A percentile compares a stretch with the other conserved stretches of the same genome.
Evolutionary conservation across 2,113 vertebrate genomes (phyloP).

Genomic region (Elephantulus edwardii): DNA sequence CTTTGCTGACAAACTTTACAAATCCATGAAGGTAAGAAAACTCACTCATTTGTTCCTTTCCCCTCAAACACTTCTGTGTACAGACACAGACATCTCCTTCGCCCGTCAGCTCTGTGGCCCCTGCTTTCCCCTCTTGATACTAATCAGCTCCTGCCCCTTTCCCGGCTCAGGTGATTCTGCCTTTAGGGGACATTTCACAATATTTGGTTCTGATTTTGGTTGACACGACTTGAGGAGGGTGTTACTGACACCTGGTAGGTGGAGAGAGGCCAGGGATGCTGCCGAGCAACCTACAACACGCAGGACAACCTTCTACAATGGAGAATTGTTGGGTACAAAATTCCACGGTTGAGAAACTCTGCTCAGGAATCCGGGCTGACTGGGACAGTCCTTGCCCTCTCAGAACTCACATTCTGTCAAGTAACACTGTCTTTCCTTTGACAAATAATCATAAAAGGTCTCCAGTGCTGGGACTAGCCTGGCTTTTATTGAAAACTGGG

Average conservation of each 20-base stretch:
- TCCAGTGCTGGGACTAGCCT: background rate
- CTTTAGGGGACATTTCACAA: background rate
- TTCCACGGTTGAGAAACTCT: background rate
- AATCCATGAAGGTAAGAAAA: slow-evolving; percentile 96
- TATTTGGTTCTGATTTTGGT: background rate
- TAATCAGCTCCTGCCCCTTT: background rate
- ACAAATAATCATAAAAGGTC: background rate
- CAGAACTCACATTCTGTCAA: background rate
- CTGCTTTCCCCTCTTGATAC: background rate
- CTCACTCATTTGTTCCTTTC: too few species aligned
- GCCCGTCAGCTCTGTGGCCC: background rate
- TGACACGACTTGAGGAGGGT: background rate
- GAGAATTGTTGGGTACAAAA: background rate
- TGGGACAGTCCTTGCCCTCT: background rate
- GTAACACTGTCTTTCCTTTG: background rate
- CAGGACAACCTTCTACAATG: background rate
- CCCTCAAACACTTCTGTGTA: background rate
- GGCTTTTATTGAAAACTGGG: background rate
- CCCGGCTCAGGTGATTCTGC: background rate
- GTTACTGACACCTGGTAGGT: background rate
- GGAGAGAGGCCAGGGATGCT: background rate
- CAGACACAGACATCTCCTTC: background rate
- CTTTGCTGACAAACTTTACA: slow-evolving; percentile 96
- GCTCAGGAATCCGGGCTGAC: background rate
- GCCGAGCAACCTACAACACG: rapidly evolving